These are phyloP conservation scores for Orius laevigatus DNA, from an alignment of 1,140 invertebrate species.

Conservation along the genomic window DNA sequence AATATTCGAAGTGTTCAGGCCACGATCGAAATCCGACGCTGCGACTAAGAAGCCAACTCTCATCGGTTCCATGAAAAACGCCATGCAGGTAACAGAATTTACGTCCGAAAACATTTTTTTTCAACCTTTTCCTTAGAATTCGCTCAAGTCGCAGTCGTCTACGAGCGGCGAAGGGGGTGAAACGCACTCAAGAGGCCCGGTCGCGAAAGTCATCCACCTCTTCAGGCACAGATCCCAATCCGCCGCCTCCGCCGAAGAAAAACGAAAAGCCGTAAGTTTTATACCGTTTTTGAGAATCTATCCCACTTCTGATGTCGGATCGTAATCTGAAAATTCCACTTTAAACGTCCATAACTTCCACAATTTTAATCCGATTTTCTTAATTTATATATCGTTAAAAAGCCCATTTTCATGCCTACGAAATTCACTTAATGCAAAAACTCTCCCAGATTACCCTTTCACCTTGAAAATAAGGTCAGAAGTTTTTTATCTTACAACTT, in stretches of 20 bases:
- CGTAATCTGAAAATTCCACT: too few relatives aligned
- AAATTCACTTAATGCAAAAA: too few relatives aligned
- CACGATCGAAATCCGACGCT: constrained; percentile 61
- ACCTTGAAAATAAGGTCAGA: too few relatives aligned
- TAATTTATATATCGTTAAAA: too few relatives aligned
- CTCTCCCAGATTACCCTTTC: too few relatives aligned
- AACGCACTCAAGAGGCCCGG: constrained; percentile 38
- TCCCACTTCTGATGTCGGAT: too few relatives aligned
- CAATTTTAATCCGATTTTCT: too few relatives aligned
- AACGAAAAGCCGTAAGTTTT: constrained; percentile 53
- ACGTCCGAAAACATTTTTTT: neutral
- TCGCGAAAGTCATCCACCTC: constrained; percentile 78
- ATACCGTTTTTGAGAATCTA: neutral
- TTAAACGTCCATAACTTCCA: too few relatives aligned
- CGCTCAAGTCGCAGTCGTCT: constrained; percentile 25
- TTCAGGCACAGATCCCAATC: constrained; percentile 65
- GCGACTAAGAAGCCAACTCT: constrained; percentile 42
- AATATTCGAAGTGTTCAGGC: constrained; percentile 71
- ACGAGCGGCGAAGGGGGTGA: constrained; percentile 17
- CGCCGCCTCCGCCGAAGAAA: constrained; percentile 48
- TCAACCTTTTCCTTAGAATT: constrained; percentile 23
- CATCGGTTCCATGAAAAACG: constrained; percentile 62
- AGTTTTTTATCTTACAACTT: too few relatives aligned
- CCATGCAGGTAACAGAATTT: constrained; percentile 42
- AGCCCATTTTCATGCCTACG: too few relatives aligned